Evolutionary conservation across 2,797 vertebrate genomes (phyloP).

Genomic region (Ctenochaetus hawaiiensis): DNA sequence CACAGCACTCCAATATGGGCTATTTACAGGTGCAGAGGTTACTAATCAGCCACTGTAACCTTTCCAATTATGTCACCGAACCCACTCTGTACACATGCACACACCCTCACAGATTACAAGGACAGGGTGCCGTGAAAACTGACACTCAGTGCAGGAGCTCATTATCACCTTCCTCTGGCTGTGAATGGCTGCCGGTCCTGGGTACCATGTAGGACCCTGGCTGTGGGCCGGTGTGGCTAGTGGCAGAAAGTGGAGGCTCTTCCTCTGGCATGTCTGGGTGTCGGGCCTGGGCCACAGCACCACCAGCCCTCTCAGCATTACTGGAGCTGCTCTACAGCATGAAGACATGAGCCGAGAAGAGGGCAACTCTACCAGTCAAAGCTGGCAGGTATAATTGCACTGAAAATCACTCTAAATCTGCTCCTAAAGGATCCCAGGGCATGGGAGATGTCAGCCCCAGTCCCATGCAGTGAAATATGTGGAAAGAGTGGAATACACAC

Average conservation of each 20-base stretch:
- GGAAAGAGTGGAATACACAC: constrained; percentile 66
- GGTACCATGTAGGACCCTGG: constrained; percentile 40
- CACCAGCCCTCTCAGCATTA: constrained; percentile 49
- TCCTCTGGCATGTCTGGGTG: constrained; percentile 41
- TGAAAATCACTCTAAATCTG: constrained; percentile 88
- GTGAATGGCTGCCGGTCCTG: constrained; percentile 71
- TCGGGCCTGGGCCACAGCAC: constrained; percentile 47
- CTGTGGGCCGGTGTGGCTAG: constrained; percentile 41
- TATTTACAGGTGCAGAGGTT: constrained; percentile 70
- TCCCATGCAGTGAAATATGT: constrained; percentile 83
- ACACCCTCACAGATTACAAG: constrained; percentile 63
- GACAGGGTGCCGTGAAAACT: constrained; percentile 57
- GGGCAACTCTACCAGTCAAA: constrained; percentile 83
- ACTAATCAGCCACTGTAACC: constrained; percentile 61
- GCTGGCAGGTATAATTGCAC: constrained; percentile 87
- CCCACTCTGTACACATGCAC: constrained; percentile 53
- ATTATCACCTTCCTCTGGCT: constrained; percentile 80
- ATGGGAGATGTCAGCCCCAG: constrained; percentile 79
- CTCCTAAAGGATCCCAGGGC: constrained; percentile 81
- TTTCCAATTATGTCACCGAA: constrained; percentile 62
- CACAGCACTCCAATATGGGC: constrained; percentile 47
- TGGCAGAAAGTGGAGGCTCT: constrained; percentile 18
- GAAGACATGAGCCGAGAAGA: constrained; percentile 81
- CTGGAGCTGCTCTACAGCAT: constrained; percentile 70
- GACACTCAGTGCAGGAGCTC: constrained; percentile 72